Percentiles rank a stretch among this genome's conserved stretches.
Evolutionary conservation across 2,888 invertebrate species (phyloP).

Genomic region (Onthophagus sagittarius): DNA sequence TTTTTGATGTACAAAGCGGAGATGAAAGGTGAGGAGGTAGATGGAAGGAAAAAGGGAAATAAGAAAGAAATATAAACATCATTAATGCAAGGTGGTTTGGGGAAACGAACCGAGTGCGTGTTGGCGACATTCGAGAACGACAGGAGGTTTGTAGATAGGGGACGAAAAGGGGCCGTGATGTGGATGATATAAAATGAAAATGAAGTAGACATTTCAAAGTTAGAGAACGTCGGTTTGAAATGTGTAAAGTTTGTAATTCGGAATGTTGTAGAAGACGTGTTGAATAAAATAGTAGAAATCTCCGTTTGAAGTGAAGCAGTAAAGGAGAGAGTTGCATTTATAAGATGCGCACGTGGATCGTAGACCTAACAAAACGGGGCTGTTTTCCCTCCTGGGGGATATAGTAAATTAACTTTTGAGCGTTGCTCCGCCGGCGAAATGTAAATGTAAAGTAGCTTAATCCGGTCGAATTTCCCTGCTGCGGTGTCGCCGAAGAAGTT

Average conservation of each 20-base stretch:
- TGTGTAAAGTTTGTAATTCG: not conserved
- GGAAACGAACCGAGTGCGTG: not conserved
- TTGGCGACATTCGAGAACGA: not conserved
- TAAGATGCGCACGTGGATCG: constrained; percentile 6
- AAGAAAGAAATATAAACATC: not conserved
- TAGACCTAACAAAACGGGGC: not conserved
- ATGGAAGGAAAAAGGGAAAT: not conserved
- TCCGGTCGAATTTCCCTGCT: constrained; percentile 20
- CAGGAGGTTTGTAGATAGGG: not conserved
- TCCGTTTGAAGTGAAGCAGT: not conserved
- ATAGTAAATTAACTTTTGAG: constrained; percentile 22
- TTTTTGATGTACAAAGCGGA: not conserved
- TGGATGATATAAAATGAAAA: not conserved
- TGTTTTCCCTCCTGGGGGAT: constrained; percentile 8
- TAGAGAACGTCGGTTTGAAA: not conserved
- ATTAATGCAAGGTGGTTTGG: not conserved
- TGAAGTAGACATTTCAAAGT: not conserved
- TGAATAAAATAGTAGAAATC: not conserved
- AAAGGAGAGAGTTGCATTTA: not conserved
- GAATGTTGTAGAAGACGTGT: not conserved
- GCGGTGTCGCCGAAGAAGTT: not conserved
- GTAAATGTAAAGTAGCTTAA: constrained; percentile 24
- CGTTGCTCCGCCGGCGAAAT: constrained; percentile 21
- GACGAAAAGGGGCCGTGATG: not conserved
- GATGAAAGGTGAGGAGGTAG: not conserved